Conservation (phyloP, 2,113 vertebrate genomes). For the Podiceps cristatus region DNA sequence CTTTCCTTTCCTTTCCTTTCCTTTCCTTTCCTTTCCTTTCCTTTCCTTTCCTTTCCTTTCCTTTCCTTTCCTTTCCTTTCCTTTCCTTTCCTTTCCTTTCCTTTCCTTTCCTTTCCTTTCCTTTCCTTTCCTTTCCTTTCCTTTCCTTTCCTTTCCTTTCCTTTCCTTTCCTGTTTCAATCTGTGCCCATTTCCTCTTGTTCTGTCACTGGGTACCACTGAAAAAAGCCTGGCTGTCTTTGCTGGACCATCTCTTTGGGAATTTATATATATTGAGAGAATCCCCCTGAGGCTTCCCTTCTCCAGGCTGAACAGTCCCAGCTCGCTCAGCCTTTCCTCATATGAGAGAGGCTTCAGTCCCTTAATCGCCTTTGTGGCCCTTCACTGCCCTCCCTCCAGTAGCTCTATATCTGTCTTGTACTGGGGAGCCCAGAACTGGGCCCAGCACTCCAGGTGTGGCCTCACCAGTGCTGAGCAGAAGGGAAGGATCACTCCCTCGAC, state of each 20-base stretch:
- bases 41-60: too few species aligned
- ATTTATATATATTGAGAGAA: not conserved
- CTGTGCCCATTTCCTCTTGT: not conserved
- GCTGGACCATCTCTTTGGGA: not conserved
- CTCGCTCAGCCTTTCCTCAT: not conserved
- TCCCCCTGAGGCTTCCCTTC: not conserved
- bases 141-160: too few species aligned
- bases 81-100: too few species aligned
- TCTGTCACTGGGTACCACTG: not conserved
- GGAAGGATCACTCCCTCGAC: not conserved
- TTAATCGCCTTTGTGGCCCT: not conserved
- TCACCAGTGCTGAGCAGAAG: not conserved
- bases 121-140: too few species aligned
- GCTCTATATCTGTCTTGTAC: not conserved
- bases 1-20: too few species aligned
- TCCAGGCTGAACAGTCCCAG: not conserved
- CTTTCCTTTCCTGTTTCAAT: too few species aligned
- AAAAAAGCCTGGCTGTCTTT: not conserved
- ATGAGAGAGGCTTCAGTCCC: not conserved
- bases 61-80: too few species aligned
- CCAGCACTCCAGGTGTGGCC: not conserved
- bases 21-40: too few species aligned
- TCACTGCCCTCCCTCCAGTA: not conserved
- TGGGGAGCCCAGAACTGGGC: not conserved
- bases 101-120: too few species aligned